phyloP scores from a whole-genome alignment of 2,888 invertebrate genomes.

The Aspidiotus destructor region DNA sequence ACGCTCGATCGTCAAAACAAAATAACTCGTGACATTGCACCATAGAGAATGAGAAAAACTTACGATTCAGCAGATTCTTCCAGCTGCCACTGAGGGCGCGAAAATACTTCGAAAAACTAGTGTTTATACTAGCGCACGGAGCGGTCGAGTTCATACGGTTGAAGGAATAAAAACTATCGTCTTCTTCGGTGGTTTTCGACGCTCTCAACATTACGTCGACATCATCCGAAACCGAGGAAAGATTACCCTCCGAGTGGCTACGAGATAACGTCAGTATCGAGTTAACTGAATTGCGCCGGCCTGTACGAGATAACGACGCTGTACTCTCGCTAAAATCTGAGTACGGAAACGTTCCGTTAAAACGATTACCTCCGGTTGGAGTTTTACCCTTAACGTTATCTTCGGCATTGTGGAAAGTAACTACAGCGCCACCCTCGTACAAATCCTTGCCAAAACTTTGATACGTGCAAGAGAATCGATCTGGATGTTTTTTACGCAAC shows the following conservation, averaged over 20 bases:
- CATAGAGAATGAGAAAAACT: constrained; percentile 43
- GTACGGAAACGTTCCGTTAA: constrained; percentile 22
- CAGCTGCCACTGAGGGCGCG: constrained; percentile 67
- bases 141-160: background rate
- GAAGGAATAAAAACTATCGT: constrained; percentile 7
- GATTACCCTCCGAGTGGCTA: constrained; percentile 64
- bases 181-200: background rate
- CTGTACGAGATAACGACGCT: constrained; percentile 5
- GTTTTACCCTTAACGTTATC: background rate
- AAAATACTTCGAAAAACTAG: constrained; percentile 55
- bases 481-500: constrained; percentile 28
- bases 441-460: constrained; percentile 34
- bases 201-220: constrained; percentile 37
- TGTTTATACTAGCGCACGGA: constrained; percentile 46
- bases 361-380: background rate
- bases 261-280: constrained; percentile 47
- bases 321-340: constrained; percentile 12
- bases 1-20: too few species aligned
- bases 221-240: constrained; percentile 40
- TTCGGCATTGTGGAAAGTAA: background rate
- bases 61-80: constrained; percentile 69
- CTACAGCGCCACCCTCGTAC: constrained; percentile 31
- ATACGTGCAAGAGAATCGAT: constrained; percentile 33
- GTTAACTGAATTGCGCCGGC: constrained; percentile 17
- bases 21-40: too few species aligned